Conservation (phyloP, 37 sponge, comb jelly and placozoan genomes). For the Aplysina aerophoba region DNA sequence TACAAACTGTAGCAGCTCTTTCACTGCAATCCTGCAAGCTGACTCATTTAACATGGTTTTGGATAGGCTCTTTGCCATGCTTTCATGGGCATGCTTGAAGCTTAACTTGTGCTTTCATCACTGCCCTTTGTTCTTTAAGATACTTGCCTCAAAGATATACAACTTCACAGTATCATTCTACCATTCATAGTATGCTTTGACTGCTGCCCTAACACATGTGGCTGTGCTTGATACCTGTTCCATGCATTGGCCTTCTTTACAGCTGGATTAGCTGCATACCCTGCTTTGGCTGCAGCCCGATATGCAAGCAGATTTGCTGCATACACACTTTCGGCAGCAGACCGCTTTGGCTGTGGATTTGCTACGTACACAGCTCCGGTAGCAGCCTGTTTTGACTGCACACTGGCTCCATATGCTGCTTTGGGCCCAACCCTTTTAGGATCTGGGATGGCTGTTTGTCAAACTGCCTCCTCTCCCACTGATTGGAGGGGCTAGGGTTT, state of each 20-base stretch:
- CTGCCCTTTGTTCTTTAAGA: too few species aligned
- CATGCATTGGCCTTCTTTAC: not conserved
- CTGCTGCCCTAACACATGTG: not conserved
- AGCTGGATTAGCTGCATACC: not conserved
- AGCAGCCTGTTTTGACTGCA: not conserved
- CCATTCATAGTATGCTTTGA: too few species aligned
- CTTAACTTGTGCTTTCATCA: not conserved
- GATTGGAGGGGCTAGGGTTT: not conserved
- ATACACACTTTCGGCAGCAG: not conserved
- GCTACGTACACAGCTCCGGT: not conserved
- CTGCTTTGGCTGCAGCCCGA: not conserved
- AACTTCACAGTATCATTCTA: too few species aligned
- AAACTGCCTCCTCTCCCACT: not conserved
- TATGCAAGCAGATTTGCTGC: not conserved
- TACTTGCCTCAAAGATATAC: too few species aligned
- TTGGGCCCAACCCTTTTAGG: not conserved
- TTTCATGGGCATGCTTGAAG: not conserved
- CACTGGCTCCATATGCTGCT: not conserved
- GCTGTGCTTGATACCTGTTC: not conserved
- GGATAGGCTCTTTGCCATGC: not conserved
- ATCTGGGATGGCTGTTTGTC: not conserved
- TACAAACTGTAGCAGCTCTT: too few species aligned
- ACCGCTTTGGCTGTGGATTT: not conserved
- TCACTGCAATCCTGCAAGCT: too few species aligned
- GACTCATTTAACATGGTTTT: not conserved